These are phyloP conservation scores for Agriopis marginaria DNA, from an alignment of 2,888 invertebrate species.

Conservation along the genomic window DNA sequence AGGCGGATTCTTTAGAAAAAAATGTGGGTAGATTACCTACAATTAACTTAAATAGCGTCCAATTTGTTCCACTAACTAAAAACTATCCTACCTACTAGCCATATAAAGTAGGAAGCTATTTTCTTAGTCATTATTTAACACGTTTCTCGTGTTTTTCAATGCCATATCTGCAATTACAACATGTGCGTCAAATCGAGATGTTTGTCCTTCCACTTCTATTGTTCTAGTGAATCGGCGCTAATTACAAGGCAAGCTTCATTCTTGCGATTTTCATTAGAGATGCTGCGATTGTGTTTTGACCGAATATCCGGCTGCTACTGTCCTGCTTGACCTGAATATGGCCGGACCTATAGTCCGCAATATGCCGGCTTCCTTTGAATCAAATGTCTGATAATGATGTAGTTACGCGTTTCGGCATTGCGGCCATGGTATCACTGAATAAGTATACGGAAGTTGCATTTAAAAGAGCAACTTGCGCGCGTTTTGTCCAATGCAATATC, in stretches of 20 bases:
- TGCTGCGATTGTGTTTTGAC: constrained; percentile 31
- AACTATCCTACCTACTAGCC: constrained; percentile 14
- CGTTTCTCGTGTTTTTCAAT: constrained; percentile 48
- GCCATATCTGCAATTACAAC: constrained; percentile 46
- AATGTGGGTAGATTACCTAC: background rate
- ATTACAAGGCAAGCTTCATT: constrained; percentile 47
- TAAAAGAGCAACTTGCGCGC: too few species aligned
- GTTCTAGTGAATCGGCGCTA: constrained; percentile 64
- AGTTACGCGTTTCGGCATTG: too few species aligned
- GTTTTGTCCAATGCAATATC: too few species aligned
- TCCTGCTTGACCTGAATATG: background rate
- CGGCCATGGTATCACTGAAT: too few species aligned
- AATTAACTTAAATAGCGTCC: constrained; percentile 6
- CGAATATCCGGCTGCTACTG: constrained; percentile 15
- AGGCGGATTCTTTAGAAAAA: constrained; percentile 4
- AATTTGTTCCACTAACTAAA: constrained; percentile 23
- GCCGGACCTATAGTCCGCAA: background rate
- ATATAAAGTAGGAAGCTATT: constrained; percentile 27
- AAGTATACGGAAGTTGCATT: too few species aligned
- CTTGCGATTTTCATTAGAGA: constrained; percentile 36
- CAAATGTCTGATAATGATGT: background rate
- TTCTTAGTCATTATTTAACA: constrained; percentile 20
- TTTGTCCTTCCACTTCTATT: constrained; percentile 62
- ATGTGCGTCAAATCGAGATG: constrained; percentile 33
- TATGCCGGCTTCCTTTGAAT: background rate